A percentile compares a stretch with the other conserved stretches of the same genome.
Evolutionary conservation across 2,113 vertebrate species (phyloP).

Genomic region (Muntiacus reevesi): DNA sequence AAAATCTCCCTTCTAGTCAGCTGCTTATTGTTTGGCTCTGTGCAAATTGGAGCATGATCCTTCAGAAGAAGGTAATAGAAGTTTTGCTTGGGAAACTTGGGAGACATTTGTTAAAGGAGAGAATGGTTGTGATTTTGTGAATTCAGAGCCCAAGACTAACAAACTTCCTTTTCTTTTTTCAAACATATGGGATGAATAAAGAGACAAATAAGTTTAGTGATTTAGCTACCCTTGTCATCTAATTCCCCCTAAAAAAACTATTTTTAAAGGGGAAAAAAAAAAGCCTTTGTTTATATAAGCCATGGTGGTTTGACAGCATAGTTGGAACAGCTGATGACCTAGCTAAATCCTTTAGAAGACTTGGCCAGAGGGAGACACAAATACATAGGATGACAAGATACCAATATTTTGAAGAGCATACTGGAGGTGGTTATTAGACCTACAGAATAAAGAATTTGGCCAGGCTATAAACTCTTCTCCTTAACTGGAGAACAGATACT

Average conservation of each 20-base stretch:
- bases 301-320: constrained; percentile 27
- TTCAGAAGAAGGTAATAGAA: neutral
- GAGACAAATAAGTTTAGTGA: neutral
- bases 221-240: constrained; percentile 32
- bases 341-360: neutral
- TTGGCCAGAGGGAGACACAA: neutral
- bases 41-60: neutral
- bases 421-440: neutral
- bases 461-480: neutral
- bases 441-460: neutral
- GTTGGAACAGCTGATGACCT: neutral
- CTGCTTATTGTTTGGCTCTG: neutral
- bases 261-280: neutral
- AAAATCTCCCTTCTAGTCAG: constrained; percentile 26
- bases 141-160: neutral
- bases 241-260: rapidly evolving
- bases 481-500: neutral
- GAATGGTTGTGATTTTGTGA: constrained; percentile 11
- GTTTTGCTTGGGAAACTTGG: neutral
- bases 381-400: neutral
- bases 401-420: neutral
- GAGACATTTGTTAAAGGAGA: neutral
- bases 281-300: constrained; percentile 34
- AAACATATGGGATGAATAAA: constrained; percentile 36
- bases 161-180: neutral